Conservation (phyloP, 2,888 invertebrate genomes). For the Drosophila villosipedis region DNA sequence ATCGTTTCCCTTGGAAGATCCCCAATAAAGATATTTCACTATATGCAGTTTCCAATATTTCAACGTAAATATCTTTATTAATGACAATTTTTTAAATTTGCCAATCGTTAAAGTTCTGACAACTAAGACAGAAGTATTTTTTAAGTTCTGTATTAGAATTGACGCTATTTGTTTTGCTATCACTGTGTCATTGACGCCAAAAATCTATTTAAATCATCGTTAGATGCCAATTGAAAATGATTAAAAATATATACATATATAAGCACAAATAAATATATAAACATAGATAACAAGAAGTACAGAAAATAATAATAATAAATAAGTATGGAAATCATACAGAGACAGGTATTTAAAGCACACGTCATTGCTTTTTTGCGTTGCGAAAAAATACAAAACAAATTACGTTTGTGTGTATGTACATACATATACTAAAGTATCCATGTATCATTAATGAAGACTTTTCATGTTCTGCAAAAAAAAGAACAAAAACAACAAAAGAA, state of each 20-base stretch:
- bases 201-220: not conserved
- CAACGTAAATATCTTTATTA: not conserved
- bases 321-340: constrained; percentile 24
- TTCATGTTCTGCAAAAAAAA: constrained; percentile 33
- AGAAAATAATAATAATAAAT: constrained; percentile 1
- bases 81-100: not conserved
- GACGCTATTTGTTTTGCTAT: not conserved
- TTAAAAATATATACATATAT: not conserved
- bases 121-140: not conserved
- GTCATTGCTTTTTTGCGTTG: constrained; percentile 49
- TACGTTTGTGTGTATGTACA: not conserved
- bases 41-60: not conserved
- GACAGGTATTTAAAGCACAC: constrained; percentile 31
- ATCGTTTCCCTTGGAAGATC: not conserved
- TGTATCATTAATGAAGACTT: constrained; percentile 34
- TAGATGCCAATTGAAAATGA: constrained; percentile 16
- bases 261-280: not conserved
- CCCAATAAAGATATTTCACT: not conserved
- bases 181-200: not conserved
- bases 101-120: not conserved
- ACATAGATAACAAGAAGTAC: constrained; percentile 12
- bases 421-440: not conserved
- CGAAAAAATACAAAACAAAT: constrained; percentile 30
- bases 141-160: not conserved
- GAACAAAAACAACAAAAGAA: constrained; percentile 16